Evolutionary conservation across 2,113 vertebrate genomes (phyloP).

Genomic region (Actenoides hombroni): DNA sequence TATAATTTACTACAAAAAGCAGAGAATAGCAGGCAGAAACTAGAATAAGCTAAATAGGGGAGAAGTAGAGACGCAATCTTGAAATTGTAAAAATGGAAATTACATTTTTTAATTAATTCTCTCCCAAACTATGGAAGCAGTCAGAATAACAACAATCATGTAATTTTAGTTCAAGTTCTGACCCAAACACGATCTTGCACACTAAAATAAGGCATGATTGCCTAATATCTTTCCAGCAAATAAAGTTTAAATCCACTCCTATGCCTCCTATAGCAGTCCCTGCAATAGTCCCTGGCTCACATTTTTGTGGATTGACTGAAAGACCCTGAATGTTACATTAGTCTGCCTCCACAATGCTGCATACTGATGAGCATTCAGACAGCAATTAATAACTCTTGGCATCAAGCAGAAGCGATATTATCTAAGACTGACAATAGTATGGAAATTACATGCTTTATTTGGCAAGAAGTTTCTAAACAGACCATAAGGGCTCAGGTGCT

Average conservation of each 20-base stretch:
- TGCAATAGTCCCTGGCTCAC: not conserved
- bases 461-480: conserved; percentile 2
- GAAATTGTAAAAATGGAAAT: not conserved
- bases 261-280: not conserved
- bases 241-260: not conserved
- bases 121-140: not conserved
- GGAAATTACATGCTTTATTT: conserved; percentile 5
- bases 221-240: not conserved
- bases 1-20: not conserved
- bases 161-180: not conserved
- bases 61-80: not conserved
- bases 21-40: not conserved
- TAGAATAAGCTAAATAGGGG: not conserved
- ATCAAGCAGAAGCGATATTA: not conserved
- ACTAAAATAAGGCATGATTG: not conserved
- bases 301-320: not conserved
- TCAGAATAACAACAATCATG: not conserved
- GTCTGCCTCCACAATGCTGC: not conserved
- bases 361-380: not conserved
- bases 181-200: not conserved
- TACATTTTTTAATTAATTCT: not conserved
- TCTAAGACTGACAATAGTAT: not conserved
- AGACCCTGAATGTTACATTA: not conserved
- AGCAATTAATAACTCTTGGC: not conserved
- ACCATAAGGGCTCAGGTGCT: not conserved